These are phyloP conservation scores for Pseudochromis fuscus DNA, from an alignment of 2,797 vertebrate species.

Conservation along the genomic window DNA sequence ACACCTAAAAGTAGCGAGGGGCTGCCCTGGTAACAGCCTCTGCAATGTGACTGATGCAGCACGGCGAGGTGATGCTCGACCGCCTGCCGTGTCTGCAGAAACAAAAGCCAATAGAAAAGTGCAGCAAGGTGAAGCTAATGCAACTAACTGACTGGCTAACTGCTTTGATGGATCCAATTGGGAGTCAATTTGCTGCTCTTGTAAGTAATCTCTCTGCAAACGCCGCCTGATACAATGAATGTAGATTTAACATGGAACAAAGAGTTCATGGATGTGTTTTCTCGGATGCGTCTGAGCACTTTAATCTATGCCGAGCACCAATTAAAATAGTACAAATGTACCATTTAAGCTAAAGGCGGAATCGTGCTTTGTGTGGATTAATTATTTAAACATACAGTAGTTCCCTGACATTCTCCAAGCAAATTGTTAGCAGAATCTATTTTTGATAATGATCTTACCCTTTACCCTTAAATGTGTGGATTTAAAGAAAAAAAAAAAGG, in stretches of 20 bases:
- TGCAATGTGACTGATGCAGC: constrained; percentile 38
- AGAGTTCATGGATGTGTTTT: constrained; percentile 7
- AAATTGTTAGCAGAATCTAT: too few relatives aligned
- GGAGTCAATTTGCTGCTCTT: constrained; percentile 34
- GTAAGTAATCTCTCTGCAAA: constrained; percentile 37
- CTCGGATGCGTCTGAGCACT: constrained; percentile 10
- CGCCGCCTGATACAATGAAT: neutral
- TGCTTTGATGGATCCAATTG: constrained; percentile 45
- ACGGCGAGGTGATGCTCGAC: neutral
- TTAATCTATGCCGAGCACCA: constrained; percentile 16
- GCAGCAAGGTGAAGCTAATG: constrained; percentile 52
- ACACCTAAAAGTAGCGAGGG: constrained; percentile 6
- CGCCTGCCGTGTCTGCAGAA: constrained; percentile 11
- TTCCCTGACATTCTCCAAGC: too few relatives aligned
- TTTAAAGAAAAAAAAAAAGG: too few relatives aligned
- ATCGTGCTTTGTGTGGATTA: neutral
- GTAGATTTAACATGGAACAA: constrained; percentile 19
- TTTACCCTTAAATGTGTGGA: too few relatives aligned
- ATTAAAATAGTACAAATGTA: constrained; percentile 31
- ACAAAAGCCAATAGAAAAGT: constrained; percentile 38
- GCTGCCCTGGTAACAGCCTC: constrained; percentile 20
- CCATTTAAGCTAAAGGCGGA: constrained; percentile 11
- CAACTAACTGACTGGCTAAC: constrained; percentile 48
- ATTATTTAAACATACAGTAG: neutral
- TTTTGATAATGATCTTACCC: too few relatives aligned